These are phyloP conservation scores for Drosophila colorata DNA, from an alignment of 2,888 invertebrate species.

Conservation along the genomic window DNA sequence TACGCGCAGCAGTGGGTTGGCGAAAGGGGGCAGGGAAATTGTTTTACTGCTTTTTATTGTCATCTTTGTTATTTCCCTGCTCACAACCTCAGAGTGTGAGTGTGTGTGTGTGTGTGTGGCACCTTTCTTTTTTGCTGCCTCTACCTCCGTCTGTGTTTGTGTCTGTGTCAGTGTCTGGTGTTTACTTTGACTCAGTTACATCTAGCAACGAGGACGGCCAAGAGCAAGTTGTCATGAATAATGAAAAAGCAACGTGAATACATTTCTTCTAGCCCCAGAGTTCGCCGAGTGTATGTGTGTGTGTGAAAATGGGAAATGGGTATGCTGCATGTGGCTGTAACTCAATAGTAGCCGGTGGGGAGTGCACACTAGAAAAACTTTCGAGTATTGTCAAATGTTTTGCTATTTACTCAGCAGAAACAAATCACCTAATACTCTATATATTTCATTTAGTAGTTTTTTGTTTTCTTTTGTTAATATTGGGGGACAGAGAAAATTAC, in stretches of 20 bases:
- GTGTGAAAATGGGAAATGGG: conserved; percentile 3
- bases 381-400: conserved; percentile 12
- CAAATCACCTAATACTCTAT: conserved; percentile 16
- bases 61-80: conserved; percentile 71
- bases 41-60: conserved; percentile 81
- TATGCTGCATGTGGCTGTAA: conserved; percentile 3
- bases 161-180: conserved; percentile 45
- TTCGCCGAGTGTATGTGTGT: conserved; percentile 14
- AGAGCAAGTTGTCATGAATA: conserved; percentile 78
- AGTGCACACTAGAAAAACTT: conserved; percentile 39
- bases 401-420: conserved; percentile 7
- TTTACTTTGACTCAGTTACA: conserved; percentile 73
- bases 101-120: conserved; percentile 20
- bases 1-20: conserved; percentile 16
- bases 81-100: conserved; percentile 4
- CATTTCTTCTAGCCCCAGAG: conserved; percentile 58
- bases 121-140: conserved; percentile 23
- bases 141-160: conserved; percentile 26
- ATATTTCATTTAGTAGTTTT: not conserved
- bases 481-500: too few species aligned
- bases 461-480: not conserved
- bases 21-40: conserved; percentile 50
- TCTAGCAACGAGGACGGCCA: conserved; percentile 52
- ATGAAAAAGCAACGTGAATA: conserved; percentile 79
- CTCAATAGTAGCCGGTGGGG: not conserved